phyloP scores from a whole-genome alignment of 2,797 vertebrate genomes.

The Peromyscus nudipes region DNA sequence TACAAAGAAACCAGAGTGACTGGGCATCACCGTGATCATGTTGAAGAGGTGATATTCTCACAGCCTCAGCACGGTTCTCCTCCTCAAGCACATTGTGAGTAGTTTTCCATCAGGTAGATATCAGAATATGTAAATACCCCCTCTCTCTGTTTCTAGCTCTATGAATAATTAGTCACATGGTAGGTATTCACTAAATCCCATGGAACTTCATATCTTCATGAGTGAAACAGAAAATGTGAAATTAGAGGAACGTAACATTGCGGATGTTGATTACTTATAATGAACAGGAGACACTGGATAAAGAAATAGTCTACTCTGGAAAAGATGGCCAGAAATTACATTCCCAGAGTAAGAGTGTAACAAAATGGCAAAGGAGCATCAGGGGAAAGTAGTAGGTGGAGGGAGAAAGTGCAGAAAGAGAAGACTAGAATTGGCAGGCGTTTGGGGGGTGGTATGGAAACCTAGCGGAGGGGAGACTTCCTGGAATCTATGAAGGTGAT shows the following conservation, averaged over 20 bases:
- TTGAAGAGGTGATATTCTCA: neutral
- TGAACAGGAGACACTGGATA: fast-evolving
- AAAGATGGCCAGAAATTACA: neutral
- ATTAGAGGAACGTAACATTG: neutral
- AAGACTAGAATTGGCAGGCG: neutral
- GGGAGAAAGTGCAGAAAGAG: neutral
- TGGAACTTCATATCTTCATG: neutral
- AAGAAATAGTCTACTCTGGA: neutral
- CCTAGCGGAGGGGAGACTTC: neutral
- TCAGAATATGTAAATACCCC: neutral
- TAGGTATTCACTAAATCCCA: neutral
- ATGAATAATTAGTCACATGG: neutral
- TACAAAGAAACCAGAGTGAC: neutral
- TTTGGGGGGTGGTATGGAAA: neutral
- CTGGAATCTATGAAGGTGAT: neutral
- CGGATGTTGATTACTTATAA: no score
- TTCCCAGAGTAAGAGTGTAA: neutral
- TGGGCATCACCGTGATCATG: fast-evolving
- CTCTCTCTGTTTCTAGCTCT: neutral
- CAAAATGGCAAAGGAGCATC: no score
- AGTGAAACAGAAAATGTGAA: neutral
- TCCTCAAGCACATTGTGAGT: neutral
- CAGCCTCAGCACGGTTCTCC: neutral
- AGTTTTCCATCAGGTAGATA: neutral
- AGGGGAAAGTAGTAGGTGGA: neutral